Conservation (phyloP, 2,888 invertebrate genomes). For the Pyrgus malvae region DNA sequence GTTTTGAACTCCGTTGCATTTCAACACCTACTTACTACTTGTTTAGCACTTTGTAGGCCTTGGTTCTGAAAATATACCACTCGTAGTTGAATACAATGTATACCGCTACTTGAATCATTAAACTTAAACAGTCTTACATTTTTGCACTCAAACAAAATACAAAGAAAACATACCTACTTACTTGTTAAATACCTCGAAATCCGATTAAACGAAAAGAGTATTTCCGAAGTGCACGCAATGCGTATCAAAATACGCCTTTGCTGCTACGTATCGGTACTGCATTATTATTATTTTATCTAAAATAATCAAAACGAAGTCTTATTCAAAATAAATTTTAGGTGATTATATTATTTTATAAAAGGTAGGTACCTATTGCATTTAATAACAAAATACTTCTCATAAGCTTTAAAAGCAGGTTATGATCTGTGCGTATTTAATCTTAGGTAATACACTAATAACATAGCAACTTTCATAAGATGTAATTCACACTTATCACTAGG, state of each 20-base stretch:
- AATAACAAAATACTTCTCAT: no score
- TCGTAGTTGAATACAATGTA: neutral
- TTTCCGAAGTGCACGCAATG: neutral
- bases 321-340: no score
- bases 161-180: neutral
- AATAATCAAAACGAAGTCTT: no score
- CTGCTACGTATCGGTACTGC: neutral
- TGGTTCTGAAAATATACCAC: slow-evolving; percentile 12
- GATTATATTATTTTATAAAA: no score
- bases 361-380: no score
- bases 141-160: neutral
- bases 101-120: slow-evolving; percentile 3
- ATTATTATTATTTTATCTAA: neutral
- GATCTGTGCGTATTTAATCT: no score
- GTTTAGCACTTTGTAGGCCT: slow-evolving; percentile 6
- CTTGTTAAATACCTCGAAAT: slow-evolving; percentile 4
- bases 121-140: slow-evolving; percentile 10
- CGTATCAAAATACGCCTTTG: slow-evolving; percentile 1
- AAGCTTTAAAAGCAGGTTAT: no score
- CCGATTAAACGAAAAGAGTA: neutral
- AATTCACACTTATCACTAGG: no score
- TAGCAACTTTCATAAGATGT: no score
- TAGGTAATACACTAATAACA: no score
- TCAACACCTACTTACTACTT: slow-evolving; percentile 7
- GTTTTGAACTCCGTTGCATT: slow-evolving; percentile 2